These are phyloP conservation scores for Hypomesus transpacificus DNA, from an alignment of 2,113 vertebrate species.

Conservation along the genomic window DNA sequence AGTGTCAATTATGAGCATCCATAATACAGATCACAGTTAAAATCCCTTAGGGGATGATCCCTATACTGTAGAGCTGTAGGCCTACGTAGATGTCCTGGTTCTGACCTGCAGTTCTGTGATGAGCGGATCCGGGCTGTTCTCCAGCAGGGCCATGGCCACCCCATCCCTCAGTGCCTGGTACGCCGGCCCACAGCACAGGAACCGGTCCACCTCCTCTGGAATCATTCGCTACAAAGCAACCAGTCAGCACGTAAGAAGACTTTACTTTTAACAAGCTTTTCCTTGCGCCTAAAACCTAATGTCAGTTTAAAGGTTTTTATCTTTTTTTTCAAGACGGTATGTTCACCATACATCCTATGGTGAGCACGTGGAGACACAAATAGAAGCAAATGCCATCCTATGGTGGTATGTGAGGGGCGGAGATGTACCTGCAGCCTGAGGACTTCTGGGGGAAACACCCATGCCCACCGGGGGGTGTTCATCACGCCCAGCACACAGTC, in stretches of 20 bases:
- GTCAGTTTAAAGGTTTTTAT: too few species aligned
- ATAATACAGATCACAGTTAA: too few species aligned
- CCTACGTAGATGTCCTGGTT: neutral
- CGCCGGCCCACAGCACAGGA: conserved; percentile 58
- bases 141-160: conserved; percentile 43
- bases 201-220: conserved; percentile 51
- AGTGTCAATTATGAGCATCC: too few species aligned
- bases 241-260: neutral
- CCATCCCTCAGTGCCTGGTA: conserved; percentile 56
- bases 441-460: conserved; percentile 66
- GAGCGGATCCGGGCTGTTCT: conserved; percentile 22
- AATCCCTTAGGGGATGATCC: too few species aligned
- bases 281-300: too few species aligned
- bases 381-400: too few species aligned
- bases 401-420: too few species aligned
- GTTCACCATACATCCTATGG: too few species aligned
- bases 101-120: conserved; percentile 53
- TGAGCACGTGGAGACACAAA: too few species aligned
- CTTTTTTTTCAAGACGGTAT: too few species aligned
- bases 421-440: conserved; percentile 57
- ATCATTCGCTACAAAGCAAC: conserved; percentile 31
- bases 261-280: too few species aligned
- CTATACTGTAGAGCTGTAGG: too few species aligned
- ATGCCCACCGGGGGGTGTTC: conserved; percentile 43
- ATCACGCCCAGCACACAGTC: conserved; percentile 58